A percentile compares a stretch with the other conserved stretches of the same genome.
Evolutionary conservation across 2,797 vertebrate species (phyloP).

Genomic region (Craterocephalus amniculus): DNA sequence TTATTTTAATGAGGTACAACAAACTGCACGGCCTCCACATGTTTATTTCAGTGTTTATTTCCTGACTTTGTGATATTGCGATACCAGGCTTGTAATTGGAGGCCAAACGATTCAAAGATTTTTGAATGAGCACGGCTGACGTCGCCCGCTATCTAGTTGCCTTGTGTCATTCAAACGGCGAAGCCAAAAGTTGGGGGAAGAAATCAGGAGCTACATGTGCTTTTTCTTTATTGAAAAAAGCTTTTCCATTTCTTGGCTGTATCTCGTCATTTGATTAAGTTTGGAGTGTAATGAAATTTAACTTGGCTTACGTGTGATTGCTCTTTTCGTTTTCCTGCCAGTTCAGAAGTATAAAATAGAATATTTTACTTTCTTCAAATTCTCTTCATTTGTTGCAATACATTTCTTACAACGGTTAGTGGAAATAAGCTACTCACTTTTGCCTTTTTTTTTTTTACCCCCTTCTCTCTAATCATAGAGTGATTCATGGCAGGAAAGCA

Average conservation of each 20-base stretch:
- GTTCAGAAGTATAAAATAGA: slow-evolving; percentile 35
- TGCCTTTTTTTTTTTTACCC: slow-evolving; percentile 3
- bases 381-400: slow-evolving; percentile 53
- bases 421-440: slow-evolving; percentile 39
- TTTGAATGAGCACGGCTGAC: slow-evolving; percentile 16
- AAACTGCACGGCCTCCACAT: slow-evolving; percentile 35
- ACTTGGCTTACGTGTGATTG: slow-evolving; percentile 47
- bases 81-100: slow-evolving; percentile 36
- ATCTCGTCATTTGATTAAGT: slow-evolving; percentile 48
- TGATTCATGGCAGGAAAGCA: slow-evolving; percentile 49
- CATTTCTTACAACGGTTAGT: slow-evolving; percentile 42
- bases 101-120: slow-evolving; percentile 29
- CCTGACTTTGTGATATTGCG: slow-evolving; percentile 53
- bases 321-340: slow-evolving; percentile 43
- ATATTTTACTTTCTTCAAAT: neutral
- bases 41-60: slow-evolving; percentile 74
- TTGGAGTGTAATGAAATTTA: slow-evolving; percentile 64
- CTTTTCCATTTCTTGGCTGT: slow-evolving; percentile 59
- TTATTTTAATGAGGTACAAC: slow-evolving; percentile 50
- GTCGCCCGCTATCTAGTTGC: slow-evolving; percentile 5
- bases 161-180: slow-evolving; percentile 12
- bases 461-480: slow-evolving; percentile 44
- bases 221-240: slow-evolving; percentile 40
- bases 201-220: slow-evolving; percentile 41
- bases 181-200: slow-evolving; percentile 36